phyloP scores from a whole-genome alignment of 2,797 vertebrate genomes.

The Acanthurus leucopareius region DNA sequence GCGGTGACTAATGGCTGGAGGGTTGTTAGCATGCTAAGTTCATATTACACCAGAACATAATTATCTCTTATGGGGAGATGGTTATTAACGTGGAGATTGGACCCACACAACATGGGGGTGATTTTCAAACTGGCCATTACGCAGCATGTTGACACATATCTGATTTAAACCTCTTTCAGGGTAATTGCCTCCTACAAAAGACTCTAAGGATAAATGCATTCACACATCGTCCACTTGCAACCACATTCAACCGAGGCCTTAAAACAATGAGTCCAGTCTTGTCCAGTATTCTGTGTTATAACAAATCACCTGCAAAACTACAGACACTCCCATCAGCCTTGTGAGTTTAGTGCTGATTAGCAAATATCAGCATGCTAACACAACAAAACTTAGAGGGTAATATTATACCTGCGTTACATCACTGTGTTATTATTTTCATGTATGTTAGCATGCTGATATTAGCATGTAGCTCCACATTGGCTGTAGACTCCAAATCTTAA shows the following conservation, averaged over 20 bases:
- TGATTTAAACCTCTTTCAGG: conserved; percentile 56
- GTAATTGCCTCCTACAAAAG: conserved; percentile 36
- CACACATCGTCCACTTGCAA: conserved; percentile 9
- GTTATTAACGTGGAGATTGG: conserved; percentile 71
- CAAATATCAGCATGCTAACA: not conserved
- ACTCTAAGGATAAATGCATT: conserved; percentile 26
- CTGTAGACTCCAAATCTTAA: not conserved
- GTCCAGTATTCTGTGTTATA: not conserved
- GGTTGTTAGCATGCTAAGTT: conserved; percentile 70
- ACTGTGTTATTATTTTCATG: not conserved
- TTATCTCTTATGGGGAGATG: conserved; percentile 61
- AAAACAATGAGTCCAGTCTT: not conserved
- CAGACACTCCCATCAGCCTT: not conserved
- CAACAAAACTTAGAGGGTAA: not conserved
- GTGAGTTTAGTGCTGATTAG: not conserved
- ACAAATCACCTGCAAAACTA: not conserved
- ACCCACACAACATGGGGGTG: conserved; percentile 49
- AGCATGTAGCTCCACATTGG: not conserved
- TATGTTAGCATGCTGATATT: not conserved
- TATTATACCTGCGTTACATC: not conserved
- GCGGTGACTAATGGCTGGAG: conserved; percentile 70
- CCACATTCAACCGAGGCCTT: not conserved
- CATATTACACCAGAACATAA: conserved; percentile 78
- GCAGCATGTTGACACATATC: conserved; percentile 54
- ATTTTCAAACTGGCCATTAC: conserved; percentile 68